Evolutionary conservation across 2,888 invertebrate genomes (phyloP).

Genomic region (Cataglyphis albicans): DNA sequence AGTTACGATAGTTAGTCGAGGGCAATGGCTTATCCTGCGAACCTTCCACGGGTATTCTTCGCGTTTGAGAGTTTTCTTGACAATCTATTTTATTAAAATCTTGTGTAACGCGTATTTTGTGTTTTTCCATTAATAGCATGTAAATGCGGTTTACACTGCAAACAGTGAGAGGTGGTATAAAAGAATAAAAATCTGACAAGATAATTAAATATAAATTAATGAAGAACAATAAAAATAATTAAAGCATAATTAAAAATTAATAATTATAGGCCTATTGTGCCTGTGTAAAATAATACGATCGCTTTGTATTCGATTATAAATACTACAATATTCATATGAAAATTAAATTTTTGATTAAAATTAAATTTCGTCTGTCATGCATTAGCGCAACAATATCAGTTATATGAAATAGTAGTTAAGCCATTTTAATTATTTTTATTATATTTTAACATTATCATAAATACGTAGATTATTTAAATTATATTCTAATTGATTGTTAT

Average conservation of each 20-base stretch:
- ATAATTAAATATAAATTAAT: neutral
- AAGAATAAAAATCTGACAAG: conserved; percentile 8
- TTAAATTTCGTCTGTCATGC: conserved; percentile 29
- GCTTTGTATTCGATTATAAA: conserved; percentile 28
- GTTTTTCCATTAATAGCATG: neutral
- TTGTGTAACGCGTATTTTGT: neutral
- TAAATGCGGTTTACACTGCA: neutral
- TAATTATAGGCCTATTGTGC: neutral
- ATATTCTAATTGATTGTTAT: neutral
- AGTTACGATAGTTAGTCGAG: conserved; percentile 27
- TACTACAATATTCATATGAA: conserved; percentile 39
- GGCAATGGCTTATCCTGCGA: conserved; percentile 14
- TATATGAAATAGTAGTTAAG: neutral
- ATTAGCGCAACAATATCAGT: conserved; percentile 15
- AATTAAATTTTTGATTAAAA: conserved; percentile 49
- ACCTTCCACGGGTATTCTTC: neutral
- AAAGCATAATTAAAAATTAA: conserved; percentile 24
- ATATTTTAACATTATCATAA: conserved; percentile 7
- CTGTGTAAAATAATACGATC: neutral
- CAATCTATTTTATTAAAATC: neutral
- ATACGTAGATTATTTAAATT: conserved; percentile 28
- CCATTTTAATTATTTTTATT: conserved; percentile 22
- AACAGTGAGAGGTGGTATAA: neutral
- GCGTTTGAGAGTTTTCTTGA: conserved; percentile 20
- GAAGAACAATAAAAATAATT: neutral